These are phyloP conservation scores for Scomber scombrus DNA, from an alignment of 2,113 vertebrate genomes.

Conservation along the genomic window DNA sequence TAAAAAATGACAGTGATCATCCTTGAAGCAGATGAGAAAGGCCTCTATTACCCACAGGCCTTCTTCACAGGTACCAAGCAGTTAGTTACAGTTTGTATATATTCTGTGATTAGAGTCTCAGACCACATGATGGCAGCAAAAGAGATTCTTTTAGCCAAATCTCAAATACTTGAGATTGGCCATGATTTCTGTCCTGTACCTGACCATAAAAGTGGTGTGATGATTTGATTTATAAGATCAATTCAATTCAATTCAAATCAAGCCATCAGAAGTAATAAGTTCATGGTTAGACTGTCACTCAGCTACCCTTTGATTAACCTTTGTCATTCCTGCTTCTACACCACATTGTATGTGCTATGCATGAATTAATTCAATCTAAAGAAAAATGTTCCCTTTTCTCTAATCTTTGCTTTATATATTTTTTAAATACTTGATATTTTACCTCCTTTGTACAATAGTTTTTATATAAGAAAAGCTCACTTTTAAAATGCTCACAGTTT, in stretches of 20 bases:
- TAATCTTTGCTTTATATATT: too few species aligned
- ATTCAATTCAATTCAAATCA: background rate
- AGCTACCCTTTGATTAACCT: background rate
- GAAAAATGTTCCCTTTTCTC: too few species aligned
- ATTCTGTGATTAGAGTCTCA: constrained; percentile 52
- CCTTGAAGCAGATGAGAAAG: background rate
- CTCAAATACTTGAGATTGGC: background rate
- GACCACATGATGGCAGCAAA: constrained; percentile 79
- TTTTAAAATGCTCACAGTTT: too few species aligned
- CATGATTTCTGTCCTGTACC: background rate
- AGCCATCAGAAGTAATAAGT: background rate
- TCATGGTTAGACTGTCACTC: background rate
- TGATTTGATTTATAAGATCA: background rate
- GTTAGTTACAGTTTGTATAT: background rate
- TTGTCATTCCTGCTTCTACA: background rate
- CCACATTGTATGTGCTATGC: background rate
- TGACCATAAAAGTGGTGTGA: background rate
- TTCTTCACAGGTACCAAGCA: background rate
- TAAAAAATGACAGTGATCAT: background rate
- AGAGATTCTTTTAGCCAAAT: constrained; percentile 49
- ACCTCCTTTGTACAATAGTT: too few species aligned
- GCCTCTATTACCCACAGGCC: background rate
- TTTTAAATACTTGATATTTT: too few species aligned
- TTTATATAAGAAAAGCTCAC: too few species aligned
- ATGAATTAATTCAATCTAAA: too few species aligned